These are phyloP conservation scores for Python bivittatus DNA, from an alignment of 2,113 vertebrate species.

Conservation along the genomic window DNA sequence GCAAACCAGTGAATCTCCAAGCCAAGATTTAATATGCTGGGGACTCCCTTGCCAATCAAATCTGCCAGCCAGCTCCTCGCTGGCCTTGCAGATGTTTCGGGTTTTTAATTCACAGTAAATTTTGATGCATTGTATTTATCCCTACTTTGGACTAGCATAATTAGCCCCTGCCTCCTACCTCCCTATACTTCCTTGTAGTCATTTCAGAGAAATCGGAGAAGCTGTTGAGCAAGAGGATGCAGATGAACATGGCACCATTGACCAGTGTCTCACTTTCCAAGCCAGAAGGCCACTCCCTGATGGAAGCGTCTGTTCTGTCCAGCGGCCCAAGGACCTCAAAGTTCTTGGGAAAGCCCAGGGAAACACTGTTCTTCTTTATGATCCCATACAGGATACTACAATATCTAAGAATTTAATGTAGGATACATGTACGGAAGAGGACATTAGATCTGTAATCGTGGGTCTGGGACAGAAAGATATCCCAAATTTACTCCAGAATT, in stretches of 20 bases:
- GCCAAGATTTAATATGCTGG: not conserved
- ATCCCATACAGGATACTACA: not conserved
- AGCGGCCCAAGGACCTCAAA: rapidly evolving
- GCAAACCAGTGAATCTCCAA: not conserved
- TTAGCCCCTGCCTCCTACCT: rapidly evolving
- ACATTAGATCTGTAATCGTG: no score
- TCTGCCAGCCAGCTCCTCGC: not conserved
- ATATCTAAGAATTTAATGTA: not conserved
- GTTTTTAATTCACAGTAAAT: constrained; percentile 31
- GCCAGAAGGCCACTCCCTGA: not conserved
- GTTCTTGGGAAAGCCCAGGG: rapidly evolving
- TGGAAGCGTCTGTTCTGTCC: not conserved
- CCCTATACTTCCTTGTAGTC: rapidly evolving
- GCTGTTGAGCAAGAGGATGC: not conserved
- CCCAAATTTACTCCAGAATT: not conserved
- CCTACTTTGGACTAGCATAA: not conserved
- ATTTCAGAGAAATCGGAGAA: not conserved
- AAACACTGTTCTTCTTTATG: rapidly evolving
- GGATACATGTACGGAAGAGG: not conserved
- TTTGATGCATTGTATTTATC: constrained; percentile 51
- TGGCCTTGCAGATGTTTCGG: constrained; percentile 22
- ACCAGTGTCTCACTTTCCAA: not conserved
- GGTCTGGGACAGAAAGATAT: not conserved
- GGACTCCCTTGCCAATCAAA: rapidly evolving
- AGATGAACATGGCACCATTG: rapidly evolving